Base-by-base conservation (phyloP, 2,113 vertebrate species). In the Girardinichthys multiradiatus region DNA sequence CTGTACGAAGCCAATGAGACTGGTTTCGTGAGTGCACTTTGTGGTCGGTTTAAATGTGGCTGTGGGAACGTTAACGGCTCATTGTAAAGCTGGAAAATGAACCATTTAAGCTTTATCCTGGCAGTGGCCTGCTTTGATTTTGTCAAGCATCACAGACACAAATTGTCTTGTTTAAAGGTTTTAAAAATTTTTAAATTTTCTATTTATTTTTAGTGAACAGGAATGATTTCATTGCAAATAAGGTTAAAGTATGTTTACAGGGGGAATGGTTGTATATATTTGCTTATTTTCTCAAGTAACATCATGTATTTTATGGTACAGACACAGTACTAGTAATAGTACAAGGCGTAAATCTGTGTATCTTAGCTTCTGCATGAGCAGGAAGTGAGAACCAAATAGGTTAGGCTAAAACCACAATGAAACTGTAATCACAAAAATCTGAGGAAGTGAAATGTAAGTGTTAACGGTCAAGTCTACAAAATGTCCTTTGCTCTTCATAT, bases 281-380 rank as follows among this genome's bases (percentile, higher is more conserved):
- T 2, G n/a, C 15, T 2, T 57, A 11, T 72, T 21, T 27, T 45
- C 1, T 35, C 2, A 0, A 26, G 28, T 45, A 21, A 37, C 3
- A 45, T 42, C 10, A 27, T n/a, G 57, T 26, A 15, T 24, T 68
- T 64, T 42, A 69, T 63, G 10, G 30, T 75, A 27, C 9, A 71
- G 81, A 54, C 72, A 80, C 70, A 77, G 65, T 42, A 57, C 60
- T 2, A 37, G 64, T 42, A 57, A 64, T 2, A 37, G 64, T 29
- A 63, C 42, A 54, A 19, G 48, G 54, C 14, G 9, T 54, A 11
- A 24, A 54, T 21, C 26, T 68, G 9, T 11, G 39, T 4, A 69
- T 12, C 42, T 29, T 26, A 7, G 1, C 12, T 45, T 17, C 4
- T 4, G 42, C 42, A 45, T 6, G 4, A 19, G 42, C 42, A 45